phyloP scores from a whole-genome alignment of 2,888 invertebrate genomes.

The Coremacera marginata region DNA sequence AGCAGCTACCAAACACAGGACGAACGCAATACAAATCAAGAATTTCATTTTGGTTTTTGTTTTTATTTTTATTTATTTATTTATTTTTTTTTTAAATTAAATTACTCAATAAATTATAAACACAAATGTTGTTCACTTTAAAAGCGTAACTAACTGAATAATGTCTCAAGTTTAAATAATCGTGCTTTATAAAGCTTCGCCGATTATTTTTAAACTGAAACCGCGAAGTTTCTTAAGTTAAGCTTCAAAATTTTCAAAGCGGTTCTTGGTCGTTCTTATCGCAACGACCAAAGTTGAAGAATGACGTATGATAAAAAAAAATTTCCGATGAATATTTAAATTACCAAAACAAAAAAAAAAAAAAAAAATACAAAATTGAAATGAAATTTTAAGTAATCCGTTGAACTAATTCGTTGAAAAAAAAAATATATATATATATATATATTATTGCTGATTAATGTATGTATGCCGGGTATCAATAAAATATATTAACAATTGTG shows the following conservation, averaged over 20 bases:
- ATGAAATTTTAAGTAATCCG: background rate
- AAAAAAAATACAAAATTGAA: background rate
- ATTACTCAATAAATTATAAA: constrained; percentile 13
- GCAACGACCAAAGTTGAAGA: background rate
- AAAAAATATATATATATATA: background rate
- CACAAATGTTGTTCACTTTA: background rate
- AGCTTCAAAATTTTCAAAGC: background rate
- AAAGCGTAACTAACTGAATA: background rate
- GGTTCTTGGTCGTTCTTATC: background rate
- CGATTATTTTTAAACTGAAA: constrained; percentile 7
- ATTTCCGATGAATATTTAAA: background rate
- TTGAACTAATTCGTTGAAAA: constrained; percentile 10
- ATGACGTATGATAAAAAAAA: background rate
- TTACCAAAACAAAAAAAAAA: background rate
- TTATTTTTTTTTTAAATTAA: too few species aligned
- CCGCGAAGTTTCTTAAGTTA: too few species aligned
- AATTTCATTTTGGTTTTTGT: constrained; percentile 18
- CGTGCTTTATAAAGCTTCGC: constrained; percentile 28
- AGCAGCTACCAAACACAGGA: constrained; percentile 39
- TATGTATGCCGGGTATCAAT: background rate
- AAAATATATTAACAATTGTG: too few species aligned
- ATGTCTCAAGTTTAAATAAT: background rate
- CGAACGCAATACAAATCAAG: constrained; percentile 15
- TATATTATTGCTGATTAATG: background rate
- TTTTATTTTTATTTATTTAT: background rate